These are phyloP conservation scores for Tragelaphus buxtoni DNA, from an alignment of 2,113 vertebrate genomes.

Conservation along the genomic window DNA sequence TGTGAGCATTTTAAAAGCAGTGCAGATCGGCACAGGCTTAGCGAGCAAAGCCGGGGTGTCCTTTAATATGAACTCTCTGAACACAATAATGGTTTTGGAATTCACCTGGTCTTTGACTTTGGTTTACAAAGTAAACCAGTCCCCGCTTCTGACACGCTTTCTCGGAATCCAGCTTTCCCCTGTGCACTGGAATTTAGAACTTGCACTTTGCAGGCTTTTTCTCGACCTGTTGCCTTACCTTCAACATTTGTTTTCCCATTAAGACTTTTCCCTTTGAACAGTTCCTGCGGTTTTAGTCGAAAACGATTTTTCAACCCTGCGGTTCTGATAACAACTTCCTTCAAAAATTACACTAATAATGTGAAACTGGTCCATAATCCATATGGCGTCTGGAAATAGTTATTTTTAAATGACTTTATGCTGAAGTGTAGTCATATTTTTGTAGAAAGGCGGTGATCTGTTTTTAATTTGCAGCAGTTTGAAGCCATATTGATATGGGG, in stretches of 20 bases:
- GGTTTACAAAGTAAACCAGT: conserved; percentile 19
- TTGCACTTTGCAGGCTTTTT: conserved; percentile 26
- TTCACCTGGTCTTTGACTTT: conserved; percentile 34
- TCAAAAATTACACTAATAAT: conserved; percentile 64
- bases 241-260: conserved; percentile 56
- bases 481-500: conserved; percentile 42
- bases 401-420: conserved; percentile 70
- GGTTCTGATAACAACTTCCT: conserved; percentile 72
- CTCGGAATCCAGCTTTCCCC: conserved; percentile 3
- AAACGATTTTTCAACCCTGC: conserved; percentile 65
- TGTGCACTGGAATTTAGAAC: neutral
- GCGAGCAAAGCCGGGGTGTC: neutral
- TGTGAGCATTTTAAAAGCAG: neutral
- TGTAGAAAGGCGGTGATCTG: conserved; percentile 52
- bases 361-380: conserved; percentile 61
- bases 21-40: neutral
- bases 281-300: conserved; percentile 52
- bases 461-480: conserved; percentile 71
- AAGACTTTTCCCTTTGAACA: conserved; percentile 51
- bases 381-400: conserved; percentile 66
- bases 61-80: neutral
- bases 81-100: neutral
- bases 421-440: conserved; percentile 65
- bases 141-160: neutral
- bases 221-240: conserved; percentile 8